These are phyloP conservation scores for Ptilorrhoa leucosticta DNA, from an alignment of 2,113 vertebrate species.

Conservation along the genomic window DNA sequence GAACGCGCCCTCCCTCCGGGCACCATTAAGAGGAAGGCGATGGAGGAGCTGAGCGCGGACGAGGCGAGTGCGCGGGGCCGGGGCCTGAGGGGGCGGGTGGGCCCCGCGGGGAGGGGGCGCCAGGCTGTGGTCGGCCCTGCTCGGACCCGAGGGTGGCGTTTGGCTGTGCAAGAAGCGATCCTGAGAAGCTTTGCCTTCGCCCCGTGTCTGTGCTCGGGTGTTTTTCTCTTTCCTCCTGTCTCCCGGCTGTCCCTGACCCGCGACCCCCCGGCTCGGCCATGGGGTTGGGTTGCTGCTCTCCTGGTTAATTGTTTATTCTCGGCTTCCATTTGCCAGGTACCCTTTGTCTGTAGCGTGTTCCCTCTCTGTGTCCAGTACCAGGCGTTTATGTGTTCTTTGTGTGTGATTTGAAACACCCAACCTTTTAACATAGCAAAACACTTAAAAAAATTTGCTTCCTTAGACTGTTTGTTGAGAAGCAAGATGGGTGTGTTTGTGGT, in stretches of 20 bases:
- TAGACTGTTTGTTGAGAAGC: background rate
- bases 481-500: background rate
- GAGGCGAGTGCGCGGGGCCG: constrained; percentile 81
- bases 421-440: background rate
- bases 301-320: background rate
- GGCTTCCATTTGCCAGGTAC: background rate
- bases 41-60: constrained; percentile 98
- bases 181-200: background rate
- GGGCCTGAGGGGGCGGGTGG: background rate
- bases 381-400: background rate
- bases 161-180: rapidly evolving
- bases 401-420: background rate
- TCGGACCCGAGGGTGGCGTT: background rate
- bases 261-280: background rate
- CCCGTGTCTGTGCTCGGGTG: rapidly evolving
- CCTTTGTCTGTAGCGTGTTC: background rate
- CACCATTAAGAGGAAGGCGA: constrained; percentile 85
- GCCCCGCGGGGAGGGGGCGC: background rate
- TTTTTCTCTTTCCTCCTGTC: rapidly evolving
- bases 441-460: background rate
- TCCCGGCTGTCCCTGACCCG: background rate
- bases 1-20: constrained; percentile 57
- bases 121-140: background rate
- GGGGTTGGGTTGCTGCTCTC: background rate
- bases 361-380: rapidly evolving